Evolutionary conservation across 2,888 invertebrate species (phyloP), one percentile per base, ranked within the genome.

Genomic region (Petrolisthes cinctipes): DNA sequence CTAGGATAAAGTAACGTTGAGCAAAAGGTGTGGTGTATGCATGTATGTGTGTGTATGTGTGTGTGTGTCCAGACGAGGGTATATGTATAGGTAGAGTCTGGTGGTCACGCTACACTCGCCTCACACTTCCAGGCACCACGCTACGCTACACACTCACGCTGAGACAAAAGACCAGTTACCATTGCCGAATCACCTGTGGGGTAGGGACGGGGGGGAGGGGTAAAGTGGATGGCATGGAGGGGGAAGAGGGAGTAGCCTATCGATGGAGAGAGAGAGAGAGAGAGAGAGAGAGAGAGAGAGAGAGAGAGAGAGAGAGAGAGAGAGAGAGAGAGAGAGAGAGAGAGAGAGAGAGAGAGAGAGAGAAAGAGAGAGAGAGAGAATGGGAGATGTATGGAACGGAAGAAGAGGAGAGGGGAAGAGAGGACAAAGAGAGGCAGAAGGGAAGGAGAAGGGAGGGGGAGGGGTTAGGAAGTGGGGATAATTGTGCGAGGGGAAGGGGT

Each of bases 101-200:
- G 14, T 23, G 75, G 9, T 11, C n/a, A 75, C 5, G 20, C 76
- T 14, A 51, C 9, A 76, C 76, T 73, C 23, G 4, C 20, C 14
- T 20, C 20, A 17, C 76, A 66, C 73, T 83, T 83, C 82, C 82
- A 73, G 80, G 80, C 80, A 80, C 23, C 57, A 80, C 80, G 80
- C 80, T 80, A 80, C 80, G 57, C 80, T 80, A 56, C 80, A 78
- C 78, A 80, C 61, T 80, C 57, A 80, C 80, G 80, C 57, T n/a
- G 51, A 80, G 57, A 80, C 80, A 80, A 80, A 56, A 53, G 80
- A 61, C 5, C 61, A 61, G 80, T 80, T 56, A 80, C 37, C 37
- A 37, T 37, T 37, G 37, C 37, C 37, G 37, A 37, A 0, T 37
- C 37, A 37, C 61, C 37, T 51, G 37, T 4, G 51, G 66, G 56